Evolutionary conservation across 2,797 vertebrate species (phyloP).

Genomic region (Tiaroga cobitis): DNA sequence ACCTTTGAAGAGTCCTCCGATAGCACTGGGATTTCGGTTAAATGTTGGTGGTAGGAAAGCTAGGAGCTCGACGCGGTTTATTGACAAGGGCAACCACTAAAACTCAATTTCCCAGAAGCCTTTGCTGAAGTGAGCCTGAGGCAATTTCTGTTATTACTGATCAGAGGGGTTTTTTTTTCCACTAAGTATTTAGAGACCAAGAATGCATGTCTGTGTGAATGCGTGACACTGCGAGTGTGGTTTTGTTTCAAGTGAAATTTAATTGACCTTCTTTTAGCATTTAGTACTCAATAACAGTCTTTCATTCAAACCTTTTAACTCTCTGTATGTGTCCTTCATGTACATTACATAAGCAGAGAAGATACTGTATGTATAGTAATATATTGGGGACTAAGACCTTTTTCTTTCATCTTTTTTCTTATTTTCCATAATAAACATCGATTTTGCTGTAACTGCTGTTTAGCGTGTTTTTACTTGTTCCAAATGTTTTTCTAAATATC

Average conservation of each 20-base stretch:
- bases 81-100: conserved; percentile 66
- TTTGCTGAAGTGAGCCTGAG: conserved; percentile 76
- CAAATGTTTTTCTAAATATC: background rate
- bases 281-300: conserved; percentile 48
- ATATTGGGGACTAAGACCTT: conserved; percentile 70
- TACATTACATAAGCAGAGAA: conserved; percentile 72
- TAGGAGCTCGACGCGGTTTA: background rate
- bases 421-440: conserved; percentile 59
- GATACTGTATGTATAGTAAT: conserved; percentile 76
- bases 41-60: conserved; percentile 17
- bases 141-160: conserved; percentile 62
- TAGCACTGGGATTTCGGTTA: conserved; percentile 34
- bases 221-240: background rate
- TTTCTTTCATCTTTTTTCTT: conserved; percentile 55
- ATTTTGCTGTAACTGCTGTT: conserved; percentile 21
- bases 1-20: conserved; percentile 8
- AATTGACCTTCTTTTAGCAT: conserved; percentile 62
- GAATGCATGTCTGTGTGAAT: conserved; percentile 1
- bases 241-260: conserved; percentile 30
- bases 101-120: conserved; percentile 73
- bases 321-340: conserved; percentile 61
- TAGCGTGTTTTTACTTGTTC: background rate
- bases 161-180: conserved; percentile 29
- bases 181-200: conserved; percentile 10
- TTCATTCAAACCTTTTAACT: conserved; percentile 38